Evolutionary conservation across 1,140 invertebrate genomes (phyloP).

Genomic region (Hypothenemus hampei): DNA sequence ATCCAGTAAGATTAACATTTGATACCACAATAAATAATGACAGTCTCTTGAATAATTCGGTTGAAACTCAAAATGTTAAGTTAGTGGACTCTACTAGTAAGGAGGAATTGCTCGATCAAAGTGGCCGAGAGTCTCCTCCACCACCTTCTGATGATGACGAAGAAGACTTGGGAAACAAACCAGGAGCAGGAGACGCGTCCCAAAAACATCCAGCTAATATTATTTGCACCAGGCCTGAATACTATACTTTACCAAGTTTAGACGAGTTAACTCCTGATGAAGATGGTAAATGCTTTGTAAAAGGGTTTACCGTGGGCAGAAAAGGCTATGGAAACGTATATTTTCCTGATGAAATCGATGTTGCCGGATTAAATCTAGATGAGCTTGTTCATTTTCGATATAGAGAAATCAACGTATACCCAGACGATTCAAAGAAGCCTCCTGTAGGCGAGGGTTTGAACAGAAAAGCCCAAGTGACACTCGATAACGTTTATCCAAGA

Average conservation of each 20-base stretch:
- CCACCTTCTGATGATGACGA: constrained; percentile 19
- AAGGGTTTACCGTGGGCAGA: constrained; percentile 77
- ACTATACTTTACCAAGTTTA: constrained; percentile 80
- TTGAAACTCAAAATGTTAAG: constrained; percentile 20
- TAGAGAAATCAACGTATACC: constrained; percentile 71
- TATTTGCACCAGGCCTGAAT: constrained; percentile 52
- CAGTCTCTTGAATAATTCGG: constrained; percentile 10
- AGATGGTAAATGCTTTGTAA: constrained; percentile 76
- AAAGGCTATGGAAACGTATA: constrained; percentile 89
- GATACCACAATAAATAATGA: constrained; percentile 19
- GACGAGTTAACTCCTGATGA: constrained; percentile 68
- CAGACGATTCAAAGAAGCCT: constrained; percentile 65
- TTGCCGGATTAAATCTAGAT: constrained; percentile 86
- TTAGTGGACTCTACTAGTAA: constrained; percentile 14
- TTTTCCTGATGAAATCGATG: constrained; percentile 81
- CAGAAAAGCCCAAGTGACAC: constrained; percentile 82
- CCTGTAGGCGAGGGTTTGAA: constrained; percentile 84
- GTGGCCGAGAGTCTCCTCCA: constrained; percentile 1
- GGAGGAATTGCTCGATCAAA: constrained; percentile 5
- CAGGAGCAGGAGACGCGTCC: not conserved
- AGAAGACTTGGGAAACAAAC: not conserved
- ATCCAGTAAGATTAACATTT: constrained; percentile 20
- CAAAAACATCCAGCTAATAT: constrained; percentile 30
- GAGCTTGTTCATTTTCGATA: constrained; percentile 73
- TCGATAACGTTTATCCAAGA: constrained; percentile 91